Evolutionary conservation across 1,140 invertebrate genomes (phyloP).

Genomic region (Bradysia coprophila): DNA sequence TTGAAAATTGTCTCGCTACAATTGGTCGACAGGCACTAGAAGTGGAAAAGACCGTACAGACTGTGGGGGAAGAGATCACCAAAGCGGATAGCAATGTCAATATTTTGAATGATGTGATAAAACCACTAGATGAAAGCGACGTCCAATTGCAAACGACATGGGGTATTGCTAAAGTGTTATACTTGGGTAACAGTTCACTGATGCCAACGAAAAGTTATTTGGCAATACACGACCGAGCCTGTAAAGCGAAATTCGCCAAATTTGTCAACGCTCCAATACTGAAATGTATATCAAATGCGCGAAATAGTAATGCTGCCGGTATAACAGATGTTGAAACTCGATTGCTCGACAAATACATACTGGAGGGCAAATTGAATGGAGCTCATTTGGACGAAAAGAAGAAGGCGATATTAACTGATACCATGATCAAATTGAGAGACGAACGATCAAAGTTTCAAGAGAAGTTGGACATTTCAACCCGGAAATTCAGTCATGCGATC

Average conservation of each 20-base stretch:
- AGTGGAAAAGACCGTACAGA: slow-evolving; percentile 56
- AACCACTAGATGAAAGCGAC: slow-evolving; percentile 53
- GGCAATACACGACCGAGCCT: slow-evolving; percentile 51
- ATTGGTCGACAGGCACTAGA: slow-evolving; percentile 66
- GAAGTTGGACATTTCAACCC: slow-evolving; percentile 38
- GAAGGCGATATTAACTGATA: slow-evolving; percentile 27
- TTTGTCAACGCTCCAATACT: slow-evolving; percentile 47
- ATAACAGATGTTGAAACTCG: slow-evolving; percentile 42
- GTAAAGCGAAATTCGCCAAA: slow-evolving; percentile 39
- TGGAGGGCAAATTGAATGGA: slow-evolving; percentile 69
- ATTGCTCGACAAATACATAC: slow-evolving; percentile 53
- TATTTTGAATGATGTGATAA: slow-evolving; percentile 47
- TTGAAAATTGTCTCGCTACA: slow-evolving; percentile 62
- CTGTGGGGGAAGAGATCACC: neutral
- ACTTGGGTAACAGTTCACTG: slow-evolving; percentile 56
- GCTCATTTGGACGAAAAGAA: slow-evolving; percentile 28
- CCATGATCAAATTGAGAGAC: slow-evolving; percentile 26
- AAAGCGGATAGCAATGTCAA: slow-evolving; percentile 31
- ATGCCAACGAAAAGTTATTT: slow-evolving; percentile 60
- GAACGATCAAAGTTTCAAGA: slow-evolving; percentile 36
- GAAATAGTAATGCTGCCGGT: slow-evolving; percentile 30
- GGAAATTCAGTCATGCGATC: slow-evolving; percentile 44
- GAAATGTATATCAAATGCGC: too few species aligned
- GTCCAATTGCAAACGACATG: slow-evolving; percentile 64
- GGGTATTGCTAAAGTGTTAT: slow-evolving; percentile 68